Base-by-base conservation (phyloP, 2,888 invertebrate genomes). In the Schizotus pectinicornis region DNA sequence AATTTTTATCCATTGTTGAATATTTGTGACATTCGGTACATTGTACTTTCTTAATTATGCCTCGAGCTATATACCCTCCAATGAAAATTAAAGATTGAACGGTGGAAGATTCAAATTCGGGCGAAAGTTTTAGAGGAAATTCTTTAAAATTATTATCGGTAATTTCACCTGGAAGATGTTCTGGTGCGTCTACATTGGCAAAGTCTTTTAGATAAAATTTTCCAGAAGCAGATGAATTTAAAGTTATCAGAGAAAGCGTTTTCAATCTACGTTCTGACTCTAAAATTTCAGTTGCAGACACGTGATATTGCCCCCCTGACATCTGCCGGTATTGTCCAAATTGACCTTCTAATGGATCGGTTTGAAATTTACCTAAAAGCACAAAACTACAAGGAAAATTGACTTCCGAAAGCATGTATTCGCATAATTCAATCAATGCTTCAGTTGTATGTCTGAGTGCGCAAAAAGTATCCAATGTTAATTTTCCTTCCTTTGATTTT, bases 331-430 rank as follows among this genome's bases (percentile, higher is more conserved):
- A 64, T 33, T 56, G 51, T 30, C 62, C 60, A 47, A 64, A 64
- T 7, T 58, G 45, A 12, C 31, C 52, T 52, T 64, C 64, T 7
- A 62, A 39, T 53, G 54, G 43, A 43, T 64, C 62, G 7, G 64
- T 62, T 42, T 64, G 64, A 47, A 64, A 62, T 41, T 64, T 64
- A 12, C 62, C 64, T 39, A 62, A 39, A 13, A 65, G 46, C 6
- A 63, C 55, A 39, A 36, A 48, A 6, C 22, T 31, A 22, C 22
- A 22, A 22, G 22, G 22, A 22, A 22, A 22, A 22, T 22, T 22
- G 22, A 22, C 22, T 22, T 22, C 22, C 22, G 36, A 35, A n/a
- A 35, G 11, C 36, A 35, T 35, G 48, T 59, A 63, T n/a, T 49
- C 30, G 33, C 46, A 32, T 32, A 46, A 46, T 32, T 46, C 32